phyloP scores from a whole-genome alignment of 2,797 vertebrate species.

The Vespertilio murinus region DNA sequence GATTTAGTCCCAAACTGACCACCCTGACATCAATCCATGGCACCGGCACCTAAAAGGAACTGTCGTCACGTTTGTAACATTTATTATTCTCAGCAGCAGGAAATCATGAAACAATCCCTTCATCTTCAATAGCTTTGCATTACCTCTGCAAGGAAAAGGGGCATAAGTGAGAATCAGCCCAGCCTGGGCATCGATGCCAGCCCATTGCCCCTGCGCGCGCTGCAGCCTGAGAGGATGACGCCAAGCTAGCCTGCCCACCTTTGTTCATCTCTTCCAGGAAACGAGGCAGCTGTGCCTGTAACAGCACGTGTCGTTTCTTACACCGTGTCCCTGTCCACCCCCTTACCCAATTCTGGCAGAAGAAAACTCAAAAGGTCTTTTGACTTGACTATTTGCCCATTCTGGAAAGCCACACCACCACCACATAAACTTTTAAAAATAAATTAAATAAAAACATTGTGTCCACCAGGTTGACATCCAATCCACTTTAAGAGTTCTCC shows the following conservation, averaged over 20 bases:
- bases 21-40: constrained; percentile 78
- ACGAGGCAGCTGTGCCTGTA: constrained; percentile 32
- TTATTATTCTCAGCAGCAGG: constrained; percentile 84
- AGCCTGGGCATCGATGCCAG: background rate
- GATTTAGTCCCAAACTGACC: constrained; percentile 80
- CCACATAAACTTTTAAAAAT: constrained; percentile 63
- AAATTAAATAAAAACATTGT: constrained; percentile 50
- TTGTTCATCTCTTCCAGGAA: constrained; percentile 49
- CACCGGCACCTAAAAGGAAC: constrained; percentile 83
- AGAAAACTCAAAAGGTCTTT: constrained; percentile 64
- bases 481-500: constrained; percentile 63
- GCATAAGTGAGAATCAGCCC: constrained; percentile 71
- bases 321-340: background rate
- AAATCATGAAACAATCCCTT: constrained; percentile 77
- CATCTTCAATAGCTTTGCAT: constrained; percentile 70
- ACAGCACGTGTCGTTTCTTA: constrained; percentile 57
- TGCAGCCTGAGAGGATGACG: constrained; percentile 32
- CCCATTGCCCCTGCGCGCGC: background rate
- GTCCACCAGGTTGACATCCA: constrained; percentile 55
- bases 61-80: constrained; percentile 78
- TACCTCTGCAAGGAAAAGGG: constrained; percentile 71
- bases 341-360: constrained; percentile 24
- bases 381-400: constrained; percentile 61
- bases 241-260: constrained; percentile 47
- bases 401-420: constrained; percentile 75